Conservation (phyloP, 2,113 vertebrate genomes). For the Colinus virginianus region DNA sequence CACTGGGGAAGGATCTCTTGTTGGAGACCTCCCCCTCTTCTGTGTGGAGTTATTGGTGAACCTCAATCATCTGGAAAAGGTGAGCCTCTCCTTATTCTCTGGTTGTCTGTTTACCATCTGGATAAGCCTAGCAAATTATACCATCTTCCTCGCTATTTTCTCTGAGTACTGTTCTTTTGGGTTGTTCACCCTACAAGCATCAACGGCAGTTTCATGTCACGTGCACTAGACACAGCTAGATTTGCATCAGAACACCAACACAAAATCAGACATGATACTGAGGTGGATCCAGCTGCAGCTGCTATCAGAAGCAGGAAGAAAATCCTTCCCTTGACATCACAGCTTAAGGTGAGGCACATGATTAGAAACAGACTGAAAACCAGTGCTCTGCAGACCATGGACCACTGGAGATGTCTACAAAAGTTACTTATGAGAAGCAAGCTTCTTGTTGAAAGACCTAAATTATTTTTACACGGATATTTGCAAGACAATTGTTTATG, state of each 20-base stretch:
- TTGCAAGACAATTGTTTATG: neutral
- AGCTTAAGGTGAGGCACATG: neutral
- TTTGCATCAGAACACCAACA: neutral
- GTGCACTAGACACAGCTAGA: neutral
- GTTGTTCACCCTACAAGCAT: too few relatives aligned
- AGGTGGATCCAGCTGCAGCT: neutral
- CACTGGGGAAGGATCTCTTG: too few relatives aligned
- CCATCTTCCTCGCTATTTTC: too few relatives aligned
- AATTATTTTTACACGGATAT: neutral
- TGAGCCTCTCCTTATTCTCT: too few relatives aligned
- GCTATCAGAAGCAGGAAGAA: neutral
- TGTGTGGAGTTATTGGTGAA: too few relatives aligned
- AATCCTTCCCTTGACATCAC: neutral
- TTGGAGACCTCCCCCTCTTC: too few relatives aligned
- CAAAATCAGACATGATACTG: neutral
- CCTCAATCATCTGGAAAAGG: too few relatives aligned
- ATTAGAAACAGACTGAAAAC: neutral
- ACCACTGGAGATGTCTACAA: neutral
- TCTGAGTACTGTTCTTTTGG: too few relatives aligned
- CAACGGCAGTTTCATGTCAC: neutral
- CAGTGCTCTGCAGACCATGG: neutral
- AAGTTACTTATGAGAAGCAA: neutral
- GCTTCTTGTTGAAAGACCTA: neutral
- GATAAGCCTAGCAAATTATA: too few relatives aligned
- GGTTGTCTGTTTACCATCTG: too few relatives aligned